Percentiles rank a stretch among this genome's conserved stretches.
Conservation (phyloP, 1,140 invertebrate genomes). For the Drosophila repletoides region DNA sequence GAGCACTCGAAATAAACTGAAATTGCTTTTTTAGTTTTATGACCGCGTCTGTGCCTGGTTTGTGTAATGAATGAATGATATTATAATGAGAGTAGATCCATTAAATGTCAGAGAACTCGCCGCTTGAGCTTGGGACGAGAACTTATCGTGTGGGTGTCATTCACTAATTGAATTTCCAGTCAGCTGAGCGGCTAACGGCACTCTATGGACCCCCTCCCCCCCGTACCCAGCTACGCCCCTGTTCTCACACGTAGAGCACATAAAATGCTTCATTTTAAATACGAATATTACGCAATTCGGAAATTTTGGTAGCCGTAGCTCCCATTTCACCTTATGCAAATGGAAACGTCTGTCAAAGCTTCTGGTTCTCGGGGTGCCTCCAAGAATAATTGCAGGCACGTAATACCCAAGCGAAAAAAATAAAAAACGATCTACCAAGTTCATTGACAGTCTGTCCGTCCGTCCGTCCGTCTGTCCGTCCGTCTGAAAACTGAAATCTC, state of each 20-base stretch:
- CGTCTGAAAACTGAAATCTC: conserved; percentile 13
- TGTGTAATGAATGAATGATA: conserved; percentile 43
- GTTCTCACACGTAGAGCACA: conserved; percentile 23
- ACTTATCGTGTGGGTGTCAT: conserved; percentile 63
- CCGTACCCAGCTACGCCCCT: background rate
- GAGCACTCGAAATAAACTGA: conserved; percentile 60
- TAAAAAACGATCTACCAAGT: conserved; percentile 46
- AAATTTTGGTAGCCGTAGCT: conserved; percentile 1
- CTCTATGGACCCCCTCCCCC: conserved; percentile 16
- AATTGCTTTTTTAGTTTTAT: conserved; percentile 70
- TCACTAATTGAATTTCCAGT: conserved; percentile 75
- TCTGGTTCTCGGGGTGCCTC: background rate
- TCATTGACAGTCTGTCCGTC: conserved; percentile 60
- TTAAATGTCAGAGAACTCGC: conserved; percentile 35
- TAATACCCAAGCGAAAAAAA: conserved; percentile 24
- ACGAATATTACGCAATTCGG: conserved; percentile 35
- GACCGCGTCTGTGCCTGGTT: conserved; percentile 16
- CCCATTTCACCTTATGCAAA: conserved; percentile 24
- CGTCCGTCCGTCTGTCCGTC: conserved; percentile 9
- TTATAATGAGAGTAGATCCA: too few species aligned
- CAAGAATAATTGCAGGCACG: conserved; percentile 75
- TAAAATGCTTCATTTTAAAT: conserved; percentile 43
- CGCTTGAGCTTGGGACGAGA: background rate
- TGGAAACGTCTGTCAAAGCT: background rate
- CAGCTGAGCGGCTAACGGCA: conserved; percentile 54